Percentiles rank a stretch among this genome's conserved stretches.
These are phyloP conservation scores for Nannospalax galili DNA, from an alignment of 2,113 vertebrate genomes.

Conservation along the genomic window DNA sequence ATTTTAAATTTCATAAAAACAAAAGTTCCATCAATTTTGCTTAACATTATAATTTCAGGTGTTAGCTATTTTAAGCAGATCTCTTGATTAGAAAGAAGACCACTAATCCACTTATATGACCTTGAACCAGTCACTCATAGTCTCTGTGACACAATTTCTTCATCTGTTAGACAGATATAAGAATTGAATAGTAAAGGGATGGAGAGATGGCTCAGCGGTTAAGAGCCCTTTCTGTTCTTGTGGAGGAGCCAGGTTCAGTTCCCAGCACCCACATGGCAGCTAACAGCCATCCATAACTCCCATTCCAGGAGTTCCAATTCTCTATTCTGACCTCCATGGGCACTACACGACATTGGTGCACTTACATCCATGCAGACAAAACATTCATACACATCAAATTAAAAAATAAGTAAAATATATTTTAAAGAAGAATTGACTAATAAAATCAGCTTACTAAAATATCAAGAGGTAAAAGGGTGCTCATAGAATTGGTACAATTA, in stretches of 20 bases:
- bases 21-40: not conserved
- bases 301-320: no score
- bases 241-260: no score
- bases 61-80: not conserved
- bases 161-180: not conserved
- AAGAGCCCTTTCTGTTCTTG: no score
- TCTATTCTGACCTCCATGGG: no score
- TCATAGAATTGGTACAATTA: not conserved
- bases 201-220: no score
- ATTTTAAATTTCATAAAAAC: not conserved
- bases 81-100: not conserved
- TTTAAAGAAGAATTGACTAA: no score
- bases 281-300: no score
- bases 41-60: not conserved
- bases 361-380: no score
- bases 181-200: not conserved
- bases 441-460: conserved; percentile 19
- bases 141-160: not conserved
- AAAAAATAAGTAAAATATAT: no score
- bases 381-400: no score
- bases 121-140: not conserved
- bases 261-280: no score
- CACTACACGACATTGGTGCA: no score
- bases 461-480: not conserved
- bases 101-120: not conserved